phyloP scores from a whole-genome alignment of 2,113 vertebrate genomes.

The Psophia crepitans region DNA sequence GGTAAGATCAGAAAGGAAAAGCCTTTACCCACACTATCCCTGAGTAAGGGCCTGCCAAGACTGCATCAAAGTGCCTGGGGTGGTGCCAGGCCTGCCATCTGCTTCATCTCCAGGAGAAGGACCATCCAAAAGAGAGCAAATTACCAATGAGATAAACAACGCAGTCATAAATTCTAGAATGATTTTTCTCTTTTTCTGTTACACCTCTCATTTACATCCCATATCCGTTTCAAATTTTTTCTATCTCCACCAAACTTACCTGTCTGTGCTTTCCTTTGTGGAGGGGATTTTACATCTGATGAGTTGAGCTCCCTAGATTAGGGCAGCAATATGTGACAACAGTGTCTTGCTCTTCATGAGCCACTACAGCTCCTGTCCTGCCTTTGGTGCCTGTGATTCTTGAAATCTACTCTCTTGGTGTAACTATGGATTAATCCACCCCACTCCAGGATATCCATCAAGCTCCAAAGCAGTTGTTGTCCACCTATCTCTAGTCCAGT shows the following conservation, averaged over 20 bases:
- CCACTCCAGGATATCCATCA: background rate
- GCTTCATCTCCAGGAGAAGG: background rate
- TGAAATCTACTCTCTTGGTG: background rate
- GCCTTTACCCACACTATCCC: background rate
- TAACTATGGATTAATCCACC: accelerated
- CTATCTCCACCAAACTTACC: background rate
- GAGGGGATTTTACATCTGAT: background rate
- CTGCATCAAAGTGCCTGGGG: background rate
- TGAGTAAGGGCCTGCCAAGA: background rate
- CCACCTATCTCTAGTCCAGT: background rate
- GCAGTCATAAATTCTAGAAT: background rate
- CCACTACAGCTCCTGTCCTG: background rate
- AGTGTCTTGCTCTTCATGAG: background rate
- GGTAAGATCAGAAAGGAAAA: background rate
- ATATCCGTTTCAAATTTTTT: background rate
- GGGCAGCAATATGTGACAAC: background rate
- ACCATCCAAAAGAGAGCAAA: background rate
- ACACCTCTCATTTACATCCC: background rate
- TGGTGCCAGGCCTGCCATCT: background rate
- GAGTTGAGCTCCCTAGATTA: background rate
- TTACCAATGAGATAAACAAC: background rate
- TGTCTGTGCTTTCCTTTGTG: background rate
- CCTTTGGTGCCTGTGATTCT: background rate
- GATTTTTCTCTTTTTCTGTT: background rate
- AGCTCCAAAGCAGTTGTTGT: background rate